Conservation (phyloP, 2,888 invertebrate species). For the Ectemnius continuus region DNA sequence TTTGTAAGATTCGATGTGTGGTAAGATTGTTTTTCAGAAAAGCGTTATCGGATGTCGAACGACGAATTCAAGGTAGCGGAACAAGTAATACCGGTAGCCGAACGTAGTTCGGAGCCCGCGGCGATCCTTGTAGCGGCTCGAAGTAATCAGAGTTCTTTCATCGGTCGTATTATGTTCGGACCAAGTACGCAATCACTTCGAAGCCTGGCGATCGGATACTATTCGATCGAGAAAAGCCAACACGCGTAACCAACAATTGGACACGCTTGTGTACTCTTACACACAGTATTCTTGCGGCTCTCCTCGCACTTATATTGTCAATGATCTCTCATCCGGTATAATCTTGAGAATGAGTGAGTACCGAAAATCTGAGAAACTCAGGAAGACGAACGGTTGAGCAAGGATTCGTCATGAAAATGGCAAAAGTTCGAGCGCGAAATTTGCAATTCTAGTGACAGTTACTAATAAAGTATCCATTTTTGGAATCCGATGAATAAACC, state of each 20-base stretch:
- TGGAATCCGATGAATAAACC: neutral
- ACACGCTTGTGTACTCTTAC: no score
- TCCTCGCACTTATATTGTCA: no score
- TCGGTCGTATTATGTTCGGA: neutral
- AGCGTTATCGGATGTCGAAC: neutral
- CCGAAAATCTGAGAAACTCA: no score
- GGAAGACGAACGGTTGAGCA: no score
- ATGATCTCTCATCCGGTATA: no score
- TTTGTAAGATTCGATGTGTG: neutral
- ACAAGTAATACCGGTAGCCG: slow-evolving; percentile 7
- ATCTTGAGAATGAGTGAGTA: no score
- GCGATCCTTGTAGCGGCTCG: neutral
- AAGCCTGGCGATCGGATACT: neutral
- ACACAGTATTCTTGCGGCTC: no score
- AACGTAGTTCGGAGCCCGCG: slow-evolving; percentile 2
- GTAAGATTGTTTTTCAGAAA: neutral
- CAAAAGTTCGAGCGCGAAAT: neutral
- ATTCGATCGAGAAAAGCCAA: neutral
- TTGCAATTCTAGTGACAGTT: slow-evolving; percentile 5
- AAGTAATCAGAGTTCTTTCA: slow-evolving; percentile 1
- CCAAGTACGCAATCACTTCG: neutral
- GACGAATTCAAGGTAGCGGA: neutral
- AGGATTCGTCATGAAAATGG: no score
- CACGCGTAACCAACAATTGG: neutral
- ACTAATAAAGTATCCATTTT: neutral